A percentile compares a stretch with the other conserved stretches of the same genome.
Conservation (phyloP, 2,797 vertebrate species). For the Heteromormyrus szaboi region DNA sequence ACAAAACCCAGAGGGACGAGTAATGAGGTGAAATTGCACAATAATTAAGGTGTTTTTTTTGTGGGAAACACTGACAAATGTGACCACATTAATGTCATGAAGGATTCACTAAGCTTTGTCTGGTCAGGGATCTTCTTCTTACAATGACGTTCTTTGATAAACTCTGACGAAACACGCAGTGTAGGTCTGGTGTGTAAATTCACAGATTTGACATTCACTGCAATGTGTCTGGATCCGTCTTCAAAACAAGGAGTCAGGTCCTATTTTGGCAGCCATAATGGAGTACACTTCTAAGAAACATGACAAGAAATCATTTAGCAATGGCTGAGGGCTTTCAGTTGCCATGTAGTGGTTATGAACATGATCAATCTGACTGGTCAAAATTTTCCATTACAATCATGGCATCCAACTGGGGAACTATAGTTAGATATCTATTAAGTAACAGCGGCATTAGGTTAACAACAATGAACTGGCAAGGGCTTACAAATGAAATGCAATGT, state of each 20-base stretch:
- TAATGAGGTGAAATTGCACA: not conserved
- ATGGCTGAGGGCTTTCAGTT: conserved; percentile 30
- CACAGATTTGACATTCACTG: not conserved
- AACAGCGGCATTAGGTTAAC: not conserved
- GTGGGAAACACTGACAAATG: not conserved
- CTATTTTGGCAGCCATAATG: conserved; percentile 21
- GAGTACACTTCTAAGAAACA: conserved; percentile 35
- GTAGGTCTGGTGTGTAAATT: not conserved
- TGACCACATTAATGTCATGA: conserved; percentile 22
- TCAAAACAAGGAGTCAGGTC: conserved; percentile 4
- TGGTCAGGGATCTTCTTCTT: not conserved
- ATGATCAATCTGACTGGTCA: conserved; percentile 23
- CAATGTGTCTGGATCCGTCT: not conserved
- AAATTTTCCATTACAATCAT: not conserved
- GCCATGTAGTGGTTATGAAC: conserved; percentile 8
- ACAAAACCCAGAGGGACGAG: not conserved
- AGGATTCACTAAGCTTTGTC: not conserved
- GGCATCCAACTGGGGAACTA: not conserved
- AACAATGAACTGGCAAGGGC: not conserved
- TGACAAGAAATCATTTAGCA: conserved; percentile 38
- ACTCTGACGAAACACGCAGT: not conserved
- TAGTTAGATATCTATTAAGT: not conserved
- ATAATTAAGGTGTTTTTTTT: conserved; percentile 12
- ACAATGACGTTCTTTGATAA: not conserved
- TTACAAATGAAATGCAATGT: not conserved